These are phyloP conservation scores for Chionoecetes opilio DNA, from an alignment of 1,140 invertebrate genomes.

Conservation along the genomic window DNA sequence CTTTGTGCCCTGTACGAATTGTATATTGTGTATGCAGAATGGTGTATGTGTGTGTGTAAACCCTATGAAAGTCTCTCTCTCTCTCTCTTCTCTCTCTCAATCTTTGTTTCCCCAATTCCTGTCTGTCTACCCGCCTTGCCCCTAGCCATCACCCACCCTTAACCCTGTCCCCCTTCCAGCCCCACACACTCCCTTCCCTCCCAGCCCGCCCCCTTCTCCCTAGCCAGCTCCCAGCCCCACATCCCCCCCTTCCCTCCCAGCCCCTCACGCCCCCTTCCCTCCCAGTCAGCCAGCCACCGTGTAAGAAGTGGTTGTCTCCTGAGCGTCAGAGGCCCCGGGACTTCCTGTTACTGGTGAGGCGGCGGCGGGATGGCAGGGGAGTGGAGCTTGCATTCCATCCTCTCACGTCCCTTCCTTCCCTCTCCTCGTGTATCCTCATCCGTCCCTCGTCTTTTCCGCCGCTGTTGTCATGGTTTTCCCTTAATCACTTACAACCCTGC, in stretches of 20 bases:
- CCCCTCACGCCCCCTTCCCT: neutral
- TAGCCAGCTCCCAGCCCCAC: neutral
- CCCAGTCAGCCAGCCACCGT: neutral
- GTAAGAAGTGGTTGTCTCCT: conserved; percentile 37
- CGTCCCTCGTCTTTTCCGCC: neutral
- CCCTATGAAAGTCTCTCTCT: neutral
- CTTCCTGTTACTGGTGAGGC: conserved; percentile 14
- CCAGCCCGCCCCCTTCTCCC: neutral
- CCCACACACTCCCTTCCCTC: neutral
- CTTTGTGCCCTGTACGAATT: no score
- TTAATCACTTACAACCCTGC: neutral
- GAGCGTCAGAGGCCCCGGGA: neutral
- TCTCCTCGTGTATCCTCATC: neutral
- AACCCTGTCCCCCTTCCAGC: neutral
- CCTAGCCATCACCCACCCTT: neutral
- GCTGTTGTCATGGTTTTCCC: neutral
- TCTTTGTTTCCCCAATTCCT: no score
- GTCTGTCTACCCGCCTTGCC: conserved; percentile 4
- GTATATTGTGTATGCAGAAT: no score
- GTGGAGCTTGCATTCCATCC: conserved; percentile 25
- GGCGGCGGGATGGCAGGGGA: neutral
- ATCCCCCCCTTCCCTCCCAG: neutral
- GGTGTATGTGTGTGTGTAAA: no score
- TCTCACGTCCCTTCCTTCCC: neutral
- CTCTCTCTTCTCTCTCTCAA: neutral